Evolutionary conservation across 2,113 vertebrate species (phyloP).

Genomic region (Seriola dumerili): DNA sequence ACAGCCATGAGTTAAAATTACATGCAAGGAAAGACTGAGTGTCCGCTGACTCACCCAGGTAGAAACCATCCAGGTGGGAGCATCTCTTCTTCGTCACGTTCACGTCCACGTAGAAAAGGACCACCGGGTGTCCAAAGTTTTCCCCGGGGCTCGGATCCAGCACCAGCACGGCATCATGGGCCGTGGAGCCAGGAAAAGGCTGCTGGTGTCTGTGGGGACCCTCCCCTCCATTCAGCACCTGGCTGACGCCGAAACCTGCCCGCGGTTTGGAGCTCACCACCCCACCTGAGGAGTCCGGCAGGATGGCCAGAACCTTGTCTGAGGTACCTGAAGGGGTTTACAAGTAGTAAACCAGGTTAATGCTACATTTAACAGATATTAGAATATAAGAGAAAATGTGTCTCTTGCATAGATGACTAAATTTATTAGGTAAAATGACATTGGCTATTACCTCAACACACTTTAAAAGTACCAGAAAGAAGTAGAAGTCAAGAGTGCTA

Average conservation of each 20-base stretch:
- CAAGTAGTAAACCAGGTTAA: neutral
- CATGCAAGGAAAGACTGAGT: too few species aligned
- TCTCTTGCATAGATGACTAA: neutral
- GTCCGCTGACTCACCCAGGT: conserved; percentile 81
- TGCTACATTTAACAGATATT: neutral
- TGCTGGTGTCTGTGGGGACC: conserved; percentile 59
- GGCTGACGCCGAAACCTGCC: conserved; percentile 40
- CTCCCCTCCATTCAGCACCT: conserved; percentile 46
- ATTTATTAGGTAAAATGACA: neutral
- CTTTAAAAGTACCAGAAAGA: too few species aligned
- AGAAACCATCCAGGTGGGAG: conserved; percentile 83
- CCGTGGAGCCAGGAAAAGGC: conserved; percentile 58
- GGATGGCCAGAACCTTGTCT: conserved; percentile 84
- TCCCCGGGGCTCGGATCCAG: conserved; percentile 86
- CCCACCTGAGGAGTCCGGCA: conserved; percentile 79
- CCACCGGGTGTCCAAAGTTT: conserved; percentile 85
- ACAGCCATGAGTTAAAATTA: neutral
- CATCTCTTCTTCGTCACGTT: conserved; percentile 87
- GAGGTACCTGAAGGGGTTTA: conserved; percentile 52
- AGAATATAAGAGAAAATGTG: neutral
- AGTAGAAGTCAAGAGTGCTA: too few species aligned
- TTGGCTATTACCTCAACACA: too few species aligned
- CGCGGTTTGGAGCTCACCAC: conserved; percentile 50
- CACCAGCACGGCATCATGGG: conserved; percentile 85
- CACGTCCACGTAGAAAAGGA: conserved; percentile 86